Percentiles rank a stretch among this genome's conserved stretches.
Conservation (phyloP, 2,888 invertebrate genomes). For the Scaptomyza cyrtandrae region DNA sequence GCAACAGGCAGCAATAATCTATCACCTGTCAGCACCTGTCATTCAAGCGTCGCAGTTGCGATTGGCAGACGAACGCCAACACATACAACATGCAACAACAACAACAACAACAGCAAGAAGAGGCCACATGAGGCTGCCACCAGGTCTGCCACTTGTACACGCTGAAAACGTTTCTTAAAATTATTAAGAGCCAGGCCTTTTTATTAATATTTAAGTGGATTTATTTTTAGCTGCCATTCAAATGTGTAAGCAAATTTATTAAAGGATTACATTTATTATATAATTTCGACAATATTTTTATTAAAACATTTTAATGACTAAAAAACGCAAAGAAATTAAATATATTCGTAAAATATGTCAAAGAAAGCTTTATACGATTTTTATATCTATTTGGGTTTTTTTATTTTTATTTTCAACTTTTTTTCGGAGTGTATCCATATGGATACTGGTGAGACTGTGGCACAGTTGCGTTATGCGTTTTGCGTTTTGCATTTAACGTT, state of each 20-base stretch:
- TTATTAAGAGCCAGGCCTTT: too few relatives aligned
- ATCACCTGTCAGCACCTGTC: constrained; percentile 85
- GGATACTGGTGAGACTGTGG: not conserved
- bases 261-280: too few relatives aligned
- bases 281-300: too few relatives aligned
- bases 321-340: too few relatives aligned
- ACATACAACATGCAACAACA: constrained; percentile 24
- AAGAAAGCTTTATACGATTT: too few relatives aligned
- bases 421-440: not conserved
- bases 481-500: constrained; percentile 21
- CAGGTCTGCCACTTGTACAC: constrained; percentile 19
- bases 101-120: constrained; percentile 28
- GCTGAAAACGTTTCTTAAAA: not conserved
- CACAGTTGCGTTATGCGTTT: not conserved
- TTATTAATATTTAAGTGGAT: too few relatives aligned
- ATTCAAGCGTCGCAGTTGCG: constrained; percentile 82
- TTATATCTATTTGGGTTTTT: too few relatives aligned
- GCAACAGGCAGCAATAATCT: constrained; percentile 77
- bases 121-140: constrained; percentile 17
- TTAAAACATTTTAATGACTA: too few relatives aligned
- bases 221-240: too few relatives aligned
- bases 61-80: constrained; percentile 71
- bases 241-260: too few relatives aligned
- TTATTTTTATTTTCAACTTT: too few relatives aligned
- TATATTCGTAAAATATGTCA: too few relatives aligned